A percentile compares a stretch with the other conserved stretches of the same genome.
phyloP scores from a whole-genome alignment of 2,888 invertebrate species.

The Lasius fuliginosus region DNA sequence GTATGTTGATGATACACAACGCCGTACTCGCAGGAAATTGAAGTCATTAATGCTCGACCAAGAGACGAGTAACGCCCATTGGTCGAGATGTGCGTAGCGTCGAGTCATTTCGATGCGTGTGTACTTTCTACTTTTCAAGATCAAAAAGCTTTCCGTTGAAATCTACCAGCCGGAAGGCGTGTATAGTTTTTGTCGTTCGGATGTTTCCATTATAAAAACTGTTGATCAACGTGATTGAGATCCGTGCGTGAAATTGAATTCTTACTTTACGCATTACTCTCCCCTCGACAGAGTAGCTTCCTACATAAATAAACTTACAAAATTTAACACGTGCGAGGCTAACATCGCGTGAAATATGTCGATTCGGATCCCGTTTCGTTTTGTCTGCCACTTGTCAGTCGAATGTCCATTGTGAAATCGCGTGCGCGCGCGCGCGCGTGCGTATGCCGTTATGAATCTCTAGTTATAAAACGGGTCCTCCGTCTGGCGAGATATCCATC shows the following conservation, averaged over 20 bases:
- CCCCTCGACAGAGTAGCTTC: background rate
- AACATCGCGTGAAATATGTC: conserved; percentile 54
- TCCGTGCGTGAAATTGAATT: conserved; percentile 17
- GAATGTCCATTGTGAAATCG: conserved; percentile 73
- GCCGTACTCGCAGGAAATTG: conserved; percentile 70
- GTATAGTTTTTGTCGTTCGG: background rate
- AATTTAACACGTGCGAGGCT: conserved; percentile 7
- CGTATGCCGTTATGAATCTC: conserved; percentile 85
- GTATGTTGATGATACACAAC: conserved; percentile 54
- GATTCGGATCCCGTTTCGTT: conserved; percentile 61
- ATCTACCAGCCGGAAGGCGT: conserved; percentile 48
- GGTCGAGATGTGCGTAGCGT: conserved; percentile 42
- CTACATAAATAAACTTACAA: background rate
- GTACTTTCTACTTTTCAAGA: conserved; percentile 64
- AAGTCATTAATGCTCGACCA: conserved; percentile 71
- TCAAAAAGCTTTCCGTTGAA: conserved; percentile 57
- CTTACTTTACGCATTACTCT: background rate
- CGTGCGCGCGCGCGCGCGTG: background rate
- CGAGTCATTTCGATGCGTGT: background rate
- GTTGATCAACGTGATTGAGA: background rate
- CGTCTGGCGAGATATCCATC: conserved; percentile 56
- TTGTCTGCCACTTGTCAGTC: conserved; percentile 57
- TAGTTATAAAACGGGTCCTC: conserved; percentile 82
- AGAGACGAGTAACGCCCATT: conserved; percentile 70
- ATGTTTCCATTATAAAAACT: background rate